Percentiles rank a stretch among this genome's conserved stretches.
phyloP scores from a whole-genome alignment of 2,888 invertebrate genomes.

The Ariolimax columbianus region DNA sequence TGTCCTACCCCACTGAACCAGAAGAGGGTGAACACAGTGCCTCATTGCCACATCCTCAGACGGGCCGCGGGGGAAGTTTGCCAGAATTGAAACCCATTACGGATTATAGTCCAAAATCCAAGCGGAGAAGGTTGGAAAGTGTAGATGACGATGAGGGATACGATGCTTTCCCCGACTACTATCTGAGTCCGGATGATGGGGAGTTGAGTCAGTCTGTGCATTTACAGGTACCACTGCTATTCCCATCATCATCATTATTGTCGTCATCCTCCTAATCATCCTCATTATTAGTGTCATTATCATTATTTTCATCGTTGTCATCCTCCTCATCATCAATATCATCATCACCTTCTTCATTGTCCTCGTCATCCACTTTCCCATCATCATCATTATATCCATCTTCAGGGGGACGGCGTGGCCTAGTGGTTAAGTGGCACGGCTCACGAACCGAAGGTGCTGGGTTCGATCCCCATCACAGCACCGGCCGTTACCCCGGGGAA shows the following conservation, averaged over 20 bases:
- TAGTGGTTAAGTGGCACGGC: too few relatives aligned
- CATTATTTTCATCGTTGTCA: neutral
- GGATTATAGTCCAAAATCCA: neutral
- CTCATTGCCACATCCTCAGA: neutral
- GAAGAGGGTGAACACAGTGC: neutral
- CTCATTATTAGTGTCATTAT: neutral
- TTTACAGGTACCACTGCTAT: too few relatives aligned
- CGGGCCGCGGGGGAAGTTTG: neutral
- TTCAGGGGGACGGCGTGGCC: too few relatives aligned
- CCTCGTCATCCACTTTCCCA: too few relatives aligned
- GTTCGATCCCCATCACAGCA: too few relatives aligned
- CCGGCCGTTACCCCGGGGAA: too few relatives aligned
- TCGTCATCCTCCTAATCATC: neutral
- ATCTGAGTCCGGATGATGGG: neutral
- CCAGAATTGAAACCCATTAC: neutral
- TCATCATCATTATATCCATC: too few relatives aligned
- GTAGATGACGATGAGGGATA: neutral
- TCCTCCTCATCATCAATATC: neutral
- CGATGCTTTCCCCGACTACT: neutral
- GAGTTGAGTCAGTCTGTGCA: constrained; percentile 11
- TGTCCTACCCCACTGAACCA: neutral
- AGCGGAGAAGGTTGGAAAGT: neutral
- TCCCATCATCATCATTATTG: too few relatives aligned
- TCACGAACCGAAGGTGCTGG: too few relatives aligned
- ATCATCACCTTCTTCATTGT: neutral